phyloP scores from a whole-genome alignment of 1,140 invertebrate species.

The Ostrea edulis region DNA sequence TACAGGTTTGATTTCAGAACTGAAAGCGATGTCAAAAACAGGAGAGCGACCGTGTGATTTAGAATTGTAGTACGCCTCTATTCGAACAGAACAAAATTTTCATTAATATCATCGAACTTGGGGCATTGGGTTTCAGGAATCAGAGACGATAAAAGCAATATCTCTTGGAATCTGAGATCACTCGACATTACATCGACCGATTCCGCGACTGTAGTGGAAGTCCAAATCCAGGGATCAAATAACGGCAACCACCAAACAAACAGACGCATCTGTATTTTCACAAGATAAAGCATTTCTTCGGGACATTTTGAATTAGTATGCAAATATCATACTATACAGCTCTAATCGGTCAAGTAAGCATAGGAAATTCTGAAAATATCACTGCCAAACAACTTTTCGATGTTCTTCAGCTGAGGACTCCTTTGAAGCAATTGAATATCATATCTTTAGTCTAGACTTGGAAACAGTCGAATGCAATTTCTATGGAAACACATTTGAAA shows the following conservation, averaged over 20 bases:
- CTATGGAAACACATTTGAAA: conserved; percentile 22
- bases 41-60: not conserved
- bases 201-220: not conserved
- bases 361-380: conserved; percentile 31
- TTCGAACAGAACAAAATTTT: conserved; percentile 3
- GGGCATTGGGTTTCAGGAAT: not conserved
- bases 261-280: conserved; percentile 34
- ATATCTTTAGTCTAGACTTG: not conserved
- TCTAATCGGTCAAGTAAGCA: conserved; percentile 35
- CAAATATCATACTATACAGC: conserved; percentile 1
- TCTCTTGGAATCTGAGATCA: not conserved
- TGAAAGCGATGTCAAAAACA: too few species aligned
- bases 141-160: conserved; percentile 28
- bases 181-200: conserved; percentile 26
- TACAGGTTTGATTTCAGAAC: too few species aligned
- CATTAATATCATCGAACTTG: conserved; percentile 8
- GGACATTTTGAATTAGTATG: conserved; percentile 39
- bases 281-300: conserved; percentile 38
- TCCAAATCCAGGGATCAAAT: not conserved
- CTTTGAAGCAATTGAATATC: conserved; percentile 6
- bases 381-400: not conserved
- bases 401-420: not conserved
- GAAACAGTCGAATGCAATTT: not conserved
- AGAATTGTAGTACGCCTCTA: not conserved
- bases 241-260: not conserved